Evolutionary conservation across 2,113 vertebrate genomes (phyloP).

Genomic region (Plectropomus leopardus): DNA sequence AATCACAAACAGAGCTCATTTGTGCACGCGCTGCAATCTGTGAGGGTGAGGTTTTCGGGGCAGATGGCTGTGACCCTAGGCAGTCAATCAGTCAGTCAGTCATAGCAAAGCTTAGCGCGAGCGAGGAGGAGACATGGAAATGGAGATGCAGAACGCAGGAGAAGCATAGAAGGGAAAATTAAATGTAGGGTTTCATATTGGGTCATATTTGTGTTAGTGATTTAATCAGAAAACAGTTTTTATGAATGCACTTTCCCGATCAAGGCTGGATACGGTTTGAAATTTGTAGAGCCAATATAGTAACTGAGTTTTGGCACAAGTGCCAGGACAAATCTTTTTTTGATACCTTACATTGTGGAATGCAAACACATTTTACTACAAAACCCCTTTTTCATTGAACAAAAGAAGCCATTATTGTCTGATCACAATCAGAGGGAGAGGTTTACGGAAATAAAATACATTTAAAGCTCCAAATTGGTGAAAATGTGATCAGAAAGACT

Average conservation of each 20-base stretch:
- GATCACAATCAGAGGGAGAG: neutral
- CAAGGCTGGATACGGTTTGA: neutral
- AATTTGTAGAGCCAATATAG: neutral
- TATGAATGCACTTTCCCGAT: neutral
- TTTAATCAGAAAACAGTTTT: neutral
- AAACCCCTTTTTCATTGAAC: neutral
- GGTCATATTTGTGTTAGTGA: slow-evolving; percentile 4
- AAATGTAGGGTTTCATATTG: neutral
- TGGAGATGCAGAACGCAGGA: neutral
- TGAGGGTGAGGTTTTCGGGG: slow-evolving; percentile 52
- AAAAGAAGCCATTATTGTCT: neutral
- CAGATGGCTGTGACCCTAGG: slow-evolving; percentile 76
- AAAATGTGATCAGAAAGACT: too few relatives aligned
- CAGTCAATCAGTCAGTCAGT: slow-evolving; percentile 64
- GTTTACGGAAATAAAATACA: too few relatives aligned
- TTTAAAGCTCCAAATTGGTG: too few relatives aligned
- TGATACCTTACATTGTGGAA: neutral
- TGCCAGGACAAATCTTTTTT: neutral
- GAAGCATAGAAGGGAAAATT: neutral
- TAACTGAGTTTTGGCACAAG: neutral
- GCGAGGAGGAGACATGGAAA: slow-evolving; percentile 1
- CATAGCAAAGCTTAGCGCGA: slow-evolving; percentile 39
- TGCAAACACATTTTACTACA: neutral
- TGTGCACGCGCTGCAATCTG: slow-evolving; percentile 43
- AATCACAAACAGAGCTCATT: slow-evolving; percentile 31